Evolutionary conservation across 2,888 invertebrate species (phyloP), one percentile per base, ranked within the genome.

Genomic region (Kuschelorhynchus macadamiae): DNA sequence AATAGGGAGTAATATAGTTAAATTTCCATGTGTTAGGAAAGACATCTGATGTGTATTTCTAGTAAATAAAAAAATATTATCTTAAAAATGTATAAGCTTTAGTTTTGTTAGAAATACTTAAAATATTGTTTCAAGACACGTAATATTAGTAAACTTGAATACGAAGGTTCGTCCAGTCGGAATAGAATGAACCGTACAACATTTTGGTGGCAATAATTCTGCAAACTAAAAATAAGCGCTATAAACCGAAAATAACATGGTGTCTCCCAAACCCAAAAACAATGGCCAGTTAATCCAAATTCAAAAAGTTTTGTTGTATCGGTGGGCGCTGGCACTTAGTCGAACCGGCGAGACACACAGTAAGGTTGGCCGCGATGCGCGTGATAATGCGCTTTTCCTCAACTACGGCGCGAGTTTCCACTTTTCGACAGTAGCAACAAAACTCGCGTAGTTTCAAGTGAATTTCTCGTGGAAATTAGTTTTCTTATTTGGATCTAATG

Each of bases 401-500:
- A 59, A 61, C 57, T 61, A 69, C 68, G 66, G 65, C 75, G 71
- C 75, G 70, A 64, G 74, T 75, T 74, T 74, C 74, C 71, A 74
- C 74, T 73, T 74, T 76, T 72, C 73, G 68, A 72, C 75, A 72
- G 76, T 73, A 71, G 71, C 71, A 68, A 73, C 72, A 72, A 70
- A 73, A 74, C 68, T 72, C 75, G 72, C 75, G 75, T 72, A 70
- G 70, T 72, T 69, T 70, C 63, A 56, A 72, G 76, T 76, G 76
- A 71, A 67, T 52, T 69, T 72, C 50, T 65, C 72, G 73, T 71
- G 67, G 56, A 62, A 63, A 62, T 55, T 49, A 53, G 60, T 67
- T 68, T 73, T 63, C 63, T 72, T 75, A 67, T 73, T 71, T 75
- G 76, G 75, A 75, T 71, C 72, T 74, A 76, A 76, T 77, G 76